A percentile compares a stretch with the other conserved stretches of the same genome.
Evolutionary conservation across 2,888 invertebrate species (phyloP).

Genomic region (Agriopis leucophaearia): DNA sequence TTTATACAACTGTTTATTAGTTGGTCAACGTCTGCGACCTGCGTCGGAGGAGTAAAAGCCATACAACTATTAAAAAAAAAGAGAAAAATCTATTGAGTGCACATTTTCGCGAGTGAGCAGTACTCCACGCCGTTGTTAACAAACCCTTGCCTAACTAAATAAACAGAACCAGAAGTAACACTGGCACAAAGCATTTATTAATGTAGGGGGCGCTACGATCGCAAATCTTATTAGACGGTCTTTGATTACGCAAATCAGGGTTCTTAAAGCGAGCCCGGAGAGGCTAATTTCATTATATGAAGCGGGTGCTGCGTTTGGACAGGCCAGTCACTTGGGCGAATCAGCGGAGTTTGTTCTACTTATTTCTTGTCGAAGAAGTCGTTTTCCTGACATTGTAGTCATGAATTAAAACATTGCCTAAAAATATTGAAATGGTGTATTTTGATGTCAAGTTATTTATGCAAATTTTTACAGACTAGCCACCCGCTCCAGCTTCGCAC

Average conservation of each 20-base stretch:
- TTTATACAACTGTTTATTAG: no score
- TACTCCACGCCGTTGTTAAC: conserved; percentile 4
- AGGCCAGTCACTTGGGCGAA: conserved; percentile 21
- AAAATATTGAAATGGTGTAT: no score
- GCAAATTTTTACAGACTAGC: background rate
- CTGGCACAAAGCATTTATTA: conserved; percentile 32
- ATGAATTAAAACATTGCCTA: background rate
- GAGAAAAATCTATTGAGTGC: no score
- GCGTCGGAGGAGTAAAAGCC: no score
- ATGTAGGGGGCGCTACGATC: conserved; percentile 42
- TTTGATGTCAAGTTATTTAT: background rate
- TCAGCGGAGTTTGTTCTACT: background rate
- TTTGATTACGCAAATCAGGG: conserved; percentile 80
- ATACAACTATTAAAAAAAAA: no score
- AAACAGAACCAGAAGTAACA: conserved; percentile 31
- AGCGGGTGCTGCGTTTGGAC: conserved; percentile 48
- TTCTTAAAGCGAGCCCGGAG: conserved; percentile 67
- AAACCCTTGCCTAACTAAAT: conserved; percentile 33
- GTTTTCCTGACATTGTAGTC: background rate
- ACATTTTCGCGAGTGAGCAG: background rate
- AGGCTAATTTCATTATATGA: conserved; percentile 72
- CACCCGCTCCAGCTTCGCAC: no score
- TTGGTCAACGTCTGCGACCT: no score
- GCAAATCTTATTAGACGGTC: conserved; percentile 68
- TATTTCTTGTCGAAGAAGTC: background rate